Base-by-base conservation (phyloP, 1,140 invertebrate genomes). In the Leptinotarsa undecemlineata region DNA sequence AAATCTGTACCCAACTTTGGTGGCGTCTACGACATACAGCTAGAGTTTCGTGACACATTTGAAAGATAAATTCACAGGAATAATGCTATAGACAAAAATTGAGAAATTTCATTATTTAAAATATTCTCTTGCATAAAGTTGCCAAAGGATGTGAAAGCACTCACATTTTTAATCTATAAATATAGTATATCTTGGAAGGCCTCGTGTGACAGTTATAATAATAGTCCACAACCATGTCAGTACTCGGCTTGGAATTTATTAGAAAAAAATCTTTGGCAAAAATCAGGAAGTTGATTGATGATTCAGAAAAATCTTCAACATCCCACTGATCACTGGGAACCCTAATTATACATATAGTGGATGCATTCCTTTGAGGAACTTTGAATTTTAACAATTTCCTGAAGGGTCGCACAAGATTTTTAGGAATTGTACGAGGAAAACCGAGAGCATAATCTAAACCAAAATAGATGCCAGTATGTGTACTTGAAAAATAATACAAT, bases 1-100 rank as follows among this genome's bases (percentile, higher is more conserved):
- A 66, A 14, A 23, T 17, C 17, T 66, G 6, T 66, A 21, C 15
- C 64, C 14, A 64, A 19, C 23, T 64, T 64, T 64, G 19, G 19
- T 64, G 15, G 62, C 20, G 19, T n/a, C 14, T 64, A 14, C 2
- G 62, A 64, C 14, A 64, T 19, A 64, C 19, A 3, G 20, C 62
- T 64, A 21, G 20, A 64, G 17, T 64, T 64, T 20, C 62, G 62
- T 17, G 62, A 64, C 62, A 64, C 62, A 26, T 20, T 64, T 26
- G 20, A 64, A 19, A 20, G 0, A 6, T 33, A 33, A 33, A 33
- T 33, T 6, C 26, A 33, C 26, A 33, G 26, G 26, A 33, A 33
- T 33, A 33, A 33, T 33, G 26, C 26, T 6, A 33, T 33, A 8
- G 26, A 8, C n/a, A 33, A 33, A 33, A 33, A 1, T 33, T 8